Base-by-base conservation (phyloP, 1,140 invertebrate genomes). In the Sinella curviseta region DNA sequence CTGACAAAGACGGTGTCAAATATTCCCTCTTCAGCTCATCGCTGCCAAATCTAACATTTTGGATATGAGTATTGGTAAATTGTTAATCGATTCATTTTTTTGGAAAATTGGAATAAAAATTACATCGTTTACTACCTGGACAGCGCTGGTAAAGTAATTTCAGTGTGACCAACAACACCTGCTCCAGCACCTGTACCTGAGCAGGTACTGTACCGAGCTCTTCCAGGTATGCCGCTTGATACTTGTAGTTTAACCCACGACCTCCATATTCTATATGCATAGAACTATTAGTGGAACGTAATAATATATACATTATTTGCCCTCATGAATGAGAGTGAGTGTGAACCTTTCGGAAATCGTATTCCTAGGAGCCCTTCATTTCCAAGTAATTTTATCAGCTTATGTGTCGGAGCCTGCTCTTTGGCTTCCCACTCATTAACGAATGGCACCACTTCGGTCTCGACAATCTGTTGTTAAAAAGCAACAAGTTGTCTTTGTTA, bases 391-490 rank as follows among this genome's bases (percentile, higher is more conserved):
- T 89, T 89, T 80, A 91, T 90, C 0, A 91, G 85, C 76, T 87
- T 78, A 83, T 90, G 87, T 12, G 88, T 88, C 30, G 90, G 90
- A 86, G 89, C 90, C 35, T 81, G 80, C 35, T 85, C 85, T 33
- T 85, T 84, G 54, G 83, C 84, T 81, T 91, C 90, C 90, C 90
- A 91, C 83, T 89, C 79, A 83, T 90, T 89, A 28, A 91, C 89
- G 86, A 86, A 85, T 24, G 90, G 90, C 85, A 91, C 90, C 35
- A 91, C 89, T 28, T 91, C 88, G 77, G 86, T 85, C 8, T 90
- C 88, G 76, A 91, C 89, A 17, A 90, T 31, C 77, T 77, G 55
- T 12, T 16, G n/a, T 12, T 54, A 55, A 28, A 24, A 57, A 77
- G 57, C 30, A 54, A 36, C 3, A n/a, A n/a, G n/a, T n/a, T 16